Base-by-base conservation (phyloP, 1,140 invertebrate genomes). In the Teleopsis dalmanni region DNA sequence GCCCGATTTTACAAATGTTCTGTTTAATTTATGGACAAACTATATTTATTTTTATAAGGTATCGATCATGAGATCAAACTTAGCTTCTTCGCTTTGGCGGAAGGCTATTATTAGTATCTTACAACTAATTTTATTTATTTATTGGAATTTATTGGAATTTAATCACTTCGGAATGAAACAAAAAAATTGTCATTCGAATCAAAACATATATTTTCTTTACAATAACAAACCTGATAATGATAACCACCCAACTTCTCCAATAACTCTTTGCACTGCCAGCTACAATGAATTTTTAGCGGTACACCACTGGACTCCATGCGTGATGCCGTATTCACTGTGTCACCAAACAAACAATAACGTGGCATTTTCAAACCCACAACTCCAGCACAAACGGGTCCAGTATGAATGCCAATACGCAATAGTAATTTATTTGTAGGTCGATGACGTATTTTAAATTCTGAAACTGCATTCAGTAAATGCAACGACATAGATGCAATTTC, bases 291-390 rank as follows among this genome's bases (percentile, higher is more conserved):
- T 62, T 84, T 85, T 19, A 91, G 73, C 7, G 90, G 89, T 80
- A 81, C 77, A 26, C 90, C 89, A 27, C 85, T 91, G 0, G 91
- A 94, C 74, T 95, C 92, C 91, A 96, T 95, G 41, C 92, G 76
- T 19, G 87, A 91, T 0, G 92, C 89, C 0, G 90, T 95, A 69
- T 96, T 96, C 5, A 96, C 87, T 0, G 93, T 94, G 63, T 96
- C 93, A 0, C 92, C 93, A 67, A 93, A 94, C 6, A 96, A 74
- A 67, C 93, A 96, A 68, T 95, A 97, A 14, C 94, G 77, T 0
- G 94, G 94, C 93, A 98, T 96, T 35, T 91, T 95, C 3, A 94
- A 73, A 2, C 93, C 94, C 1, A 97, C 93, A 19, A 98, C 93
- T 19, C 93, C 68, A 0, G 68, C 63, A 47, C 67, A 70, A n/a